Conservation (phyloP, 92 coral and sea anemone species). For the Siderastrea siderea region DNA sequence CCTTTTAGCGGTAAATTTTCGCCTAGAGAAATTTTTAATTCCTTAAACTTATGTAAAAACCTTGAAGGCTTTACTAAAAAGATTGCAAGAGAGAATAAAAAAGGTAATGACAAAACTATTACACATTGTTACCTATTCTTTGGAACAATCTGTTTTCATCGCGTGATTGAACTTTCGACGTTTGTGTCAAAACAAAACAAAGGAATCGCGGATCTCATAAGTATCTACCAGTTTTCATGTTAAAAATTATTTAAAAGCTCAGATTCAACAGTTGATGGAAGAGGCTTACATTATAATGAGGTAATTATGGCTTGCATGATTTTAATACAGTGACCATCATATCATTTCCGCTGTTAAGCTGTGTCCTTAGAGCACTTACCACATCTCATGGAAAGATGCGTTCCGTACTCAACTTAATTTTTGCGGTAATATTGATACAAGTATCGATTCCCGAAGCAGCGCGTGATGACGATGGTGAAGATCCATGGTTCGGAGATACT, state of each 20-base stretch:
- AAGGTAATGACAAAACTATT: not conserved
- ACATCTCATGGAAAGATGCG: conserved; percentile 7
- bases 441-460: conserved; percentile 17
- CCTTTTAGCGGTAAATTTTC: no score
- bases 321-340: not conserved
- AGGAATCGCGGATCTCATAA: not conserved
- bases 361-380: not conserved
- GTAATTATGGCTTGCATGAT: not conserved
- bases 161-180: conserved; percentile 24
- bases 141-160: conserved; percentile 2
- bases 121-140: not conserved
- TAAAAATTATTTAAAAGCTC: conserved; percentile 23
- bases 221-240: conserved; percentile 26
- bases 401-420: not conserved
- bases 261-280: not conserved
- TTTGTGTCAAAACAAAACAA: conserved; percentile 32
- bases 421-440: conserved; percentile 9
- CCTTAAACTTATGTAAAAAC: no score
- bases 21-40: no score
- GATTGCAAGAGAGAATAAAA: not conserved
- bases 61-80: no score
- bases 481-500: conserved; percentile 12
- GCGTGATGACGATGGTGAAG: conserved; percentile 1
- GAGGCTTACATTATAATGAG: conserved; percentile 14
- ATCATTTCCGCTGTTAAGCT: not conserved